These are phyloP conservation scores for Ailuropoda melanoleuca DNA, from an alignment of 2,113 vertebrate species.

Conservation along the genomic window DNA sequence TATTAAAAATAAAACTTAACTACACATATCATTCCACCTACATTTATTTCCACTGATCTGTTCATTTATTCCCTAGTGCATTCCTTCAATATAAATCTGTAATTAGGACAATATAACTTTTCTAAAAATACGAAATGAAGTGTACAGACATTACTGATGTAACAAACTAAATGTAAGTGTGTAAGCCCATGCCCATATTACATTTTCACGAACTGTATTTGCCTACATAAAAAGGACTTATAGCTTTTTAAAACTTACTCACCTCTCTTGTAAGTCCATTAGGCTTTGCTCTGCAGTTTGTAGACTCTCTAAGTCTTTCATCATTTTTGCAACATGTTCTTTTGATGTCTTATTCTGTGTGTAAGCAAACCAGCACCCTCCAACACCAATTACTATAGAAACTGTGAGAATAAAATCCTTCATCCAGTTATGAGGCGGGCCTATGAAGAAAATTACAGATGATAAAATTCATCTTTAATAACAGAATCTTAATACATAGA, in stretches of 20 bases:
- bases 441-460: constrained; percentile 81
- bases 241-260: constrained; percentile 47
- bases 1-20: constrained; percentile 26
- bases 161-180: background rate
- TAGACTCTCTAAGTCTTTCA: constrained; percentile 98
- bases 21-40: background rate
- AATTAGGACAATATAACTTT: background rate
- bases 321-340: constrained; percentile 98
- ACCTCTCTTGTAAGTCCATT: constrained; percentile 96
- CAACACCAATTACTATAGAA: constrained; percentile 97
- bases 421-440: constrained; percentile 97
- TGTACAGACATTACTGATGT: background rate
- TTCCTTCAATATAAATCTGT: background rate
- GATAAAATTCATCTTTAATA: constrained; percentile 33
- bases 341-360: constrained; percentile 97
- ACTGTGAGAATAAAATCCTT: constrained; percentile 97
- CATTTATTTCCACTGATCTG: constrained; percentile 15
- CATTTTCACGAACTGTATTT: background rate
- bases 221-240: background rate
- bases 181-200: background rate
- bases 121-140: background rate
- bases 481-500: background rate
- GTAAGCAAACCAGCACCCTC: constrained; percentile 99
- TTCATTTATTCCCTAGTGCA: background rate
- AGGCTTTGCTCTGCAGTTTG: constrained; percentile 96